Evolutionary conservation across 1,140 invertebrate species (phyloP).

Genomic region (Adoxophyes honmai): DNA sequence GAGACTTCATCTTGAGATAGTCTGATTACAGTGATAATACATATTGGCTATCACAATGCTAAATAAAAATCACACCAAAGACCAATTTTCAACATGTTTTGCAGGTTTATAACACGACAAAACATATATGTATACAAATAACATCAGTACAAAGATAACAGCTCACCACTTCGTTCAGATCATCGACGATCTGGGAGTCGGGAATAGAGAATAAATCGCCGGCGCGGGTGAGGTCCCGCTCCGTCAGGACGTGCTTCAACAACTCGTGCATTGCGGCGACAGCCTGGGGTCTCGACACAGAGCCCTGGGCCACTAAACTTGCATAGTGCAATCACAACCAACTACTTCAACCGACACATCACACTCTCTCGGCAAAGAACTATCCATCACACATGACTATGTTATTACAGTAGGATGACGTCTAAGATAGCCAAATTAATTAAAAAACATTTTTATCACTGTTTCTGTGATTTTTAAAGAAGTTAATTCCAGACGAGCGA

Average conservation of each 20-base stretch:
- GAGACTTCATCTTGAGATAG: no score
- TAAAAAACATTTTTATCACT: conserved; percentile 1
- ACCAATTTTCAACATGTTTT: no score
- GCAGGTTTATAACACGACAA: no score
- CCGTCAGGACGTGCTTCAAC: conserved; percentile 90
- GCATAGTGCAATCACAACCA: conserved; percentile 5
- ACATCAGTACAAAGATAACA: background rate
- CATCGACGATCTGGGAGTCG: conserved; percentile 90
- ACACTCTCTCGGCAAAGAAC: background rate
- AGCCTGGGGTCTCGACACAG: conserved; percentile 8
- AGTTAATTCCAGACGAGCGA: background rate
- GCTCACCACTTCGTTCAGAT: conserved; percentile 89
- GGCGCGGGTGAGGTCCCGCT: conserved; percentile 92
- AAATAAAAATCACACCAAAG: no score
- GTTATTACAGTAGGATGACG: background rate
- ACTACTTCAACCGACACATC: conserved; percentile 12
- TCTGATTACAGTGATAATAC: no score
- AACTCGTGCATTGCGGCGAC: conserved; percentile 88
- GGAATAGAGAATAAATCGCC: conserved; percentile 94
- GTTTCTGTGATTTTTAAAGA: background rate
- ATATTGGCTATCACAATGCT: no score
- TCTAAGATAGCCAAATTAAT: background rate
- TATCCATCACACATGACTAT: background rate
- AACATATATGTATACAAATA: no score
- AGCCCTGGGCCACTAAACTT: background rate